Evolutionary conservation across 2,797 vertebrate species (phyloP).

Genomic region (Cryptoprocta ferox): DNA sequence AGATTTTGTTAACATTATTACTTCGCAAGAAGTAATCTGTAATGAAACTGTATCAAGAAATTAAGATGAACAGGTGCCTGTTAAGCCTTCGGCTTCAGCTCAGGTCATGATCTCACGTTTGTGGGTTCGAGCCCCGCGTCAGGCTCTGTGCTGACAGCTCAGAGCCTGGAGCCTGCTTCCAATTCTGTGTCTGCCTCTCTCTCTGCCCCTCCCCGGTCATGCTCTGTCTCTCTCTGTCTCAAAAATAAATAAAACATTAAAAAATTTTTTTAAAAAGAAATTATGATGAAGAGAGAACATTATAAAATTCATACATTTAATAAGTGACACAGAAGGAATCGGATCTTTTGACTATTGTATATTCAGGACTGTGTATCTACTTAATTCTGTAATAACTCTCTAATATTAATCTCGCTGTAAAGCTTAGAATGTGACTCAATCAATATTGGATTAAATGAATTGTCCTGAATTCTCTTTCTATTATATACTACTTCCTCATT

Average conservation of each 20-base stretch:
- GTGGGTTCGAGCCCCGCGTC: too few species aligned
- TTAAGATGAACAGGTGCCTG: too few species aligned
- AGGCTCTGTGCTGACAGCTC: too few species aligned
- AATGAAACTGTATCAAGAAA: not conserved
- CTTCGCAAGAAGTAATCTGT: not conserved
- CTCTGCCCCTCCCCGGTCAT: too few species aligned
- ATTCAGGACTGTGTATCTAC: rapidly evolving
- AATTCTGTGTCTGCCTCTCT: too few species aligned
- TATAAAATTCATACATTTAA: not conserved
- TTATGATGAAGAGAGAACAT: not conserved
- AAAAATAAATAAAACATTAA: too few species aligned
- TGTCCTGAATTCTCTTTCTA: not conserved
- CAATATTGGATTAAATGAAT: not conserved
- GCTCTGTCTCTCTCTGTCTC: too few species aligned
- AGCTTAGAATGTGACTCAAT: not conserved
- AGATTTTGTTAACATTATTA: not conserved
- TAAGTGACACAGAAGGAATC: not conserved
- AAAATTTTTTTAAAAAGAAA: too few species aligned
- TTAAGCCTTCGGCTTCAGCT: too few species aligned
- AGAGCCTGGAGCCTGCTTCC: too few species aligned
- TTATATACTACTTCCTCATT: not conserved
- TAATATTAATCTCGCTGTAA: not conserved
- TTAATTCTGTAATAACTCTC: not conserved
- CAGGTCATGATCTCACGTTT: too few species aligned
- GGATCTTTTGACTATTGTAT: not conserved